Evolutionary conservation across 1,140 invertebrate species (phyloP), one percentile per base, ranked within the genome.

Genomic region (Drosophila ironensis): DNA sequence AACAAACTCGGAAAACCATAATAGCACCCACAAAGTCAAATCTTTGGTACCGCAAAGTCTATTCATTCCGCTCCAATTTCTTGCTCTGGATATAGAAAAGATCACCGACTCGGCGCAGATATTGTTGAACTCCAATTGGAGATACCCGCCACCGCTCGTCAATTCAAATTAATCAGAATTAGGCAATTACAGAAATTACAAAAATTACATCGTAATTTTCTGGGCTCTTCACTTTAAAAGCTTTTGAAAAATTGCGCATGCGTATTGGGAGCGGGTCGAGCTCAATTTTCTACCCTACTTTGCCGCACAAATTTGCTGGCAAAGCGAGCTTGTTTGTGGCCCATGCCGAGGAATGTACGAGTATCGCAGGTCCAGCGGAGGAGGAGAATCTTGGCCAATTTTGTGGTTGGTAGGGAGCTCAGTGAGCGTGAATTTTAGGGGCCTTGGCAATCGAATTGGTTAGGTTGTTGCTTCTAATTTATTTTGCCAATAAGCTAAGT

Each of bases 161-260:
- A 86, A 88, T 88, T 88, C 84, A 88, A 88, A 88, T 88, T 88
- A 88, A 88, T 88, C 84, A 88, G 84, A 88, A 88, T 88, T 88
- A 88, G 84, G 84, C 84, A 88, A 88, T 88, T 88, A 88, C 84
- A 88, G 84, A 88, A 88, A 88, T 88, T 88, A 88, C 84, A 88
- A 88, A 88, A 88, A 88, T 88, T 88, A 88, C 84, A 88, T 80
- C 84, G 84, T 88, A 88, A 88, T 88, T 78, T 88, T 88, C 75
- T 60, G 52, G 63, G 64, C 77, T 88, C 75, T 80, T 72, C 80
- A 64, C 75, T 75, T 86, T 80, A 86, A 86, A 80, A 86, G 80
- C 80, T 86, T 86, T 86, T 86, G 81, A 86, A 86, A 86, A 87
- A 86, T 87, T 86, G 81, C 81, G 80, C 80, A 86, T 86, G 80